Evolutionary conservation across 1,140 invertebrate species (phyloP), one percentile per base, ranked within the genome.

Genomic region (Aphidius gifuensis): DNA sequence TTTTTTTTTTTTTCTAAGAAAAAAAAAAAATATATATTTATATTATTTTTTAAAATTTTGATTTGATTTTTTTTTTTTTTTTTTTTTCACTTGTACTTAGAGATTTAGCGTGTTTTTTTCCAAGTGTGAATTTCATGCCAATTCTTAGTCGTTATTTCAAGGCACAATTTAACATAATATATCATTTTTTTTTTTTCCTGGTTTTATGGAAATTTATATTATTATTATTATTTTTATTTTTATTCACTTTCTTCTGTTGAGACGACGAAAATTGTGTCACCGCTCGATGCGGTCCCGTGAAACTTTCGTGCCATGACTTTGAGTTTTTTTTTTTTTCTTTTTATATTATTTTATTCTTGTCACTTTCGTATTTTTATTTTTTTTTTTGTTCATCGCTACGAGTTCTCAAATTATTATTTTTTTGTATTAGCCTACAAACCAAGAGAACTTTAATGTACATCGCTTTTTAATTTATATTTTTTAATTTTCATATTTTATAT

Each of bases 201-300:
- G 23, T 23, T 23, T 23, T 23, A 23, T 23, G 23, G 23, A 23
- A 23, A 23, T 53, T 53, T 55, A 43, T 43, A 40, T 43, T 43
- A 6, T 55, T 55, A 40, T 51, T 6, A 23, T 23, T 23, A 50
- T 45, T 63, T 51, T 45, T 16, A 39, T 46, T 45, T 64, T 45
- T 45, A 39, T 59, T 11, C 63, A 23, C 55, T 43, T 59, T 60
- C 50, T 62, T 55, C 64, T 40, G n/a, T n/a, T n/a, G n/a, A n/a
- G n/a, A n/a, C n/a, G 39, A 39, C 9, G 11, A 55, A 55, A 42
- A 38, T 40, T 9, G 40, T 39, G 46, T 9, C 32, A 53, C 50
- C 59, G 59, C 44, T 54, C 6, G 51, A 61, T 53, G 59, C 59
- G 59, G 50, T 62, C 38, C 60, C 60, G 64, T 66, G 64, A 66